A percentile compares a stretch with the other conserved stretches of the same genome.
These are phyloP conservation scores for Ptychoptera albimana DNA, from an alignment of 2,888 invertebrate species.

Conservation along the genomic window DNA sequence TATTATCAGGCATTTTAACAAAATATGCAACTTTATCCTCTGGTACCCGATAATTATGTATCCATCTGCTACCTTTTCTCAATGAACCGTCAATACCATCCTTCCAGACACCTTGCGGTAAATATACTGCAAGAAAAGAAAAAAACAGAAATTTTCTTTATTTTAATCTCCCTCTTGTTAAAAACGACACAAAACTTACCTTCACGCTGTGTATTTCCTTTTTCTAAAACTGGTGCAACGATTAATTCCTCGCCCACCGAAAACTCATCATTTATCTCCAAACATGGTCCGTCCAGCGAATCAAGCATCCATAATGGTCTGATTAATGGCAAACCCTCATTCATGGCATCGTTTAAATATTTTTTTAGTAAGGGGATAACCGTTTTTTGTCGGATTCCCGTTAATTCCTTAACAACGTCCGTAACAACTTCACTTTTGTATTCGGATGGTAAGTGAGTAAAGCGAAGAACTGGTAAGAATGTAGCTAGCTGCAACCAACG, in stretches of 20 bases:
- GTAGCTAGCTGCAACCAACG: slow-evolving; percentile 84
- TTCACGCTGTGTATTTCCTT: slow-evolving; percentile 54
- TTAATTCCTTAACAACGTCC: slow-evolving; percentile 60
- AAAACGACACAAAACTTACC: slow-evolving; percentile 28
- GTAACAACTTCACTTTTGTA: slow-evolving; percentile 65
- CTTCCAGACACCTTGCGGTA: slow-evolving; percentile 85
- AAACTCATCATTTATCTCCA: slow-evolving; percentile 69
- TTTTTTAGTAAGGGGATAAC: slow-evolving; percentile 63
- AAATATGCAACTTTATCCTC: slow-evolving; percentile 69
- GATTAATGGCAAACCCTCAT: slow-evolving; percentile 69
- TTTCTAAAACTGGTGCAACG: slow-evolving; percentile 70
- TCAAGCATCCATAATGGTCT: slow-evolving; percentile 84
- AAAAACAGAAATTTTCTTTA: not conserved
- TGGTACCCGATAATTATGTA: slow-evolving; percentile 71
- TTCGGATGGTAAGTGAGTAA: slow-evolving; percentile 76
- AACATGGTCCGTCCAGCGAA: slow-evolving; percentile 60
- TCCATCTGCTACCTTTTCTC: slow-evolving; percentile 78
- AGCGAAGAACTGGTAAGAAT: slow-evolving; percentile 83
- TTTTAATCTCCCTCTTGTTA: too few species aligned
- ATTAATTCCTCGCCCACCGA: slow-evolving; percentile 79
- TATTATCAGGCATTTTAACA: slow-evolving; percentile 68
- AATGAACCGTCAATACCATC: slow-evolving; percentile 78
- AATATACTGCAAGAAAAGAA: slow-evolving; percentile 44
- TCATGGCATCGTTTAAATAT: slow-evolving; percentile 60
- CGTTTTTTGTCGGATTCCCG: slow-evolving; percentile 53